Base-by-base conservation (phyloP, 2,888 invertebrate species). In the Crematogaster levior region DNA sequence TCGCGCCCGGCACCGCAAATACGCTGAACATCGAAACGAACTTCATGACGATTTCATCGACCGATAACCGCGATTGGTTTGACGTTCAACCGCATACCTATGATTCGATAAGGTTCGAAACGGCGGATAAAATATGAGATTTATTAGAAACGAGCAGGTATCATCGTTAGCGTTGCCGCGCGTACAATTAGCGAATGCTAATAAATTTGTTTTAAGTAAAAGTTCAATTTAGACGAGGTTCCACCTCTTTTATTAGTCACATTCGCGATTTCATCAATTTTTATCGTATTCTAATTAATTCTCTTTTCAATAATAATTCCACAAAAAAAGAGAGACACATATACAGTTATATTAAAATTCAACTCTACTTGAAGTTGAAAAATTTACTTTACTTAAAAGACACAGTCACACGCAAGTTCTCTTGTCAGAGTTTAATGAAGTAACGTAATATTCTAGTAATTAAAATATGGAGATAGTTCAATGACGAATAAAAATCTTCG, bases 41-140 rank as follows among this genome's bases (percentile, higher is more conserved):
- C 84, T 89, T 88, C 88, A 89, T 89, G 89, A 86, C 89, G 89
- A 86, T 90, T 89, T 88, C 89, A 88, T 89, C 90, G 88, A 60
- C 85, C 89, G 84, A 86, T 89, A 88, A 90, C 89, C 89, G 86
- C 89, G 88, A 85, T 60, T 83, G 86, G 84, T 88, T 91, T 85
- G 85, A 85, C 82, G 81, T 81, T 58, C 81, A 53, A 90, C 88
- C 89, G 77, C 85, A 86, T 51, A 63, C 63, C 75, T 65, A 84
- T 86, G 89, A 87, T 85, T 84, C 85, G 88, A 88, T 89, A 90
- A 90, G 89, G 86, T 70, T 87, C 81, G 84, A 77, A 83, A 72
- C 79, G 77, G 34, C 66, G 61, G 75, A 77, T 53, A 72, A 77
- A 56, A 79, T 70, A 79, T 79, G 77, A 79, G 77, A 79, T 70